Conservation (phyloP, 2,797 vertebrate species). For the Champsocephalus esox region DNA sequence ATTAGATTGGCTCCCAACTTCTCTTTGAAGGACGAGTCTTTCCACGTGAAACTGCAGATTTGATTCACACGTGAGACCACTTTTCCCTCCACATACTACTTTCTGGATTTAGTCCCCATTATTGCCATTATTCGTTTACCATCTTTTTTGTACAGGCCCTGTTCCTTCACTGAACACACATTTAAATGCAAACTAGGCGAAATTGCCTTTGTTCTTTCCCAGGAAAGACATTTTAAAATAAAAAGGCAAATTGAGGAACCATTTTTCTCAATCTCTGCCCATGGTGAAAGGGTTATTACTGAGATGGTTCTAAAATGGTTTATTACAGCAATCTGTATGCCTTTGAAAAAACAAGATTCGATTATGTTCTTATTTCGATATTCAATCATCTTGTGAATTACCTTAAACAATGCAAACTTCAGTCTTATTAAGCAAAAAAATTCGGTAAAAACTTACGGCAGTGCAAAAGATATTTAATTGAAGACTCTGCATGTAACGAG, state of each 20-base stretch:
- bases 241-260: slow-evolving; percentile 42
- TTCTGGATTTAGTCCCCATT: slow-evolving; percentile 45
- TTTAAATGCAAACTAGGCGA: slow-evolving; percentile 76
- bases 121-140: slow-evolving; percentile 42
- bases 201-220: slow-evolving; percentile 62
- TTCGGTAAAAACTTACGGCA: neutral
- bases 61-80: slow-evolving; percentile 36
- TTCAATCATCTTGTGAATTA: slow-evolving; percentile 41
- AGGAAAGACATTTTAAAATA: slow-evolving; percentile 48
- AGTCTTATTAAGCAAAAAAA: slow-evolving; percentile 20
- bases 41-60: slow-evolving; percentile 45
- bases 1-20: slow-evolving; percentile 19
- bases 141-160: slow-evolving; percentile 19
- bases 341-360: slow-evolving; percentile 40
- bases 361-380: slow-evolving; percentile 35
- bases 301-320: slow-evolving; percentile 46
- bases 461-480: slow-evolving; percentile 31
- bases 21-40: slow-evolving; percentile 15
- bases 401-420: slow-evolving; percentile 29
- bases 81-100: slow-evolving; percentile 41
- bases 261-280: slow-evolving; percentile 51
- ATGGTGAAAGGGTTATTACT: slow-evolving; percentile 28
- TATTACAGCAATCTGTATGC: slow-evolving; percentile 40
- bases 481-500: slow-evolving; percentile 46
- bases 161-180: slow-evolving; percentile 53